Evolutionary conservation across 2,797 vertebrate genomes (phyloP).

Genomic region (Channa striata): DNA sequence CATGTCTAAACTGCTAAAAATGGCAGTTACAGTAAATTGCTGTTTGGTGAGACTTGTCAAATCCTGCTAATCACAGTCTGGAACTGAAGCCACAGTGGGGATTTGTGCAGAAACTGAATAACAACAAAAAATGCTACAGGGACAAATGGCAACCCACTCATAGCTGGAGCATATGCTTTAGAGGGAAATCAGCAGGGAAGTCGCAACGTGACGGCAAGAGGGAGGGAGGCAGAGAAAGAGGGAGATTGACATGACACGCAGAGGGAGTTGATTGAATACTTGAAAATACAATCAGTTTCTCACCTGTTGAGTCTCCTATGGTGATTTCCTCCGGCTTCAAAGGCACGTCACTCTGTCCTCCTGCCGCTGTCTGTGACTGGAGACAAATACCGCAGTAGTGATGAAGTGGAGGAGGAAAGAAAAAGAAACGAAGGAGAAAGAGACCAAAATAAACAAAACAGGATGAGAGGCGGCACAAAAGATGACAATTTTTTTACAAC

Average conservation of each 20-base stretch:
- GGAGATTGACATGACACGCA: conserved; percentile 51
- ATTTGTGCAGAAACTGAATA: conserved; percentile 54
- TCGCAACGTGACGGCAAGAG: conserved; percentile 22
- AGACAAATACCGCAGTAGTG: conserved; percentile 24
- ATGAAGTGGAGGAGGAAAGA: conserved; percentile 27
- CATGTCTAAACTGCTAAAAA: conserved; percentile 56
- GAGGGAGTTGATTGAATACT: conserved; percentile 60
- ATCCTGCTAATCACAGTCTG: conserved; percentile 65
- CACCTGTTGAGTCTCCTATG: conserved; percentile 89
- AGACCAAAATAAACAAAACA: conserved; percentile 43
- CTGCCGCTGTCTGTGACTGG: conserved; percentile 88
- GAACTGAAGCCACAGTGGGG: conserved; percentile 44
- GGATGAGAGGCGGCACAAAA: conserved; percentile 47
- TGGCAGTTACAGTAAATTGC: conserved; percentile 51
- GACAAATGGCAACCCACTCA: conserved; percentile 65
- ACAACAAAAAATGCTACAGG: conserved; percentile 68
- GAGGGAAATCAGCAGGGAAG: conserved; percentile 62
- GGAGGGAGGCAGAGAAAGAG: conserved; percentile 1
- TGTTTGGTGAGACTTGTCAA: conserved; percentile 55
- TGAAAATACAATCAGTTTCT: conserved; percentile 64
- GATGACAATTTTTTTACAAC: conserved; percentile 42
- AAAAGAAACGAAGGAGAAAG: not conserved
- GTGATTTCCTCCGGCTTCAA: conserved; percentile 91
- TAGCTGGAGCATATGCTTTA: conserved; percentile 58
- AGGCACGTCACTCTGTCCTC: conserved; percentile 86